Conservation (phyloP, 2,888 invertebrate genomes). For the Cantharis lateralis region DNA sequence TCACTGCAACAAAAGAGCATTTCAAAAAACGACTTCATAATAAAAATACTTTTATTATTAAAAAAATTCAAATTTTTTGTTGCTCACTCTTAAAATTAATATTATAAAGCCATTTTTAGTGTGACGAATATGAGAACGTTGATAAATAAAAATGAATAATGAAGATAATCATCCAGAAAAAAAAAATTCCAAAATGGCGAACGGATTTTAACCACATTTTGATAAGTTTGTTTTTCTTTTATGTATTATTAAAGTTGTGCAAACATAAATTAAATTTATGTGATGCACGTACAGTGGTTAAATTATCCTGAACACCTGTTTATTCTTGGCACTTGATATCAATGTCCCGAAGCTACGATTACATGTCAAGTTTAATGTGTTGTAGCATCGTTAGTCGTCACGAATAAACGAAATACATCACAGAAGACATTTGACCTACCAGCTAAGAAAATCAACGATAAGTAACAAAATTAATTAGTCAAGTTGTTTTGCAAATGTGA, state of each 20-base stretch:
- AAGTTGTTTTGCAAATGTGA: background rate
- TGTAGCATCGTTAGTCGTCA: conserved; percentile 26
- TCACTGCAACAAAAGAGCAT: background rate
- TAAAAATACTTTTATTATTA: background rate
- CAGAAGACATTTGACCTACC: conserved; percentile 28
- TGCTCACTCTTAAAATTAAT: background rate
- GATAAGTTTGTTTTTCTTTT: background rate
- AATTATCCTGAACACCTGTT: conserved; percentile 14
- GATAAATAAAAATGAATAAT: conserved; percentile 4
- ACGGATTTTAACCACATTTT: background rate
- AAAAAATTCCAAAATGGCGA: background rate
- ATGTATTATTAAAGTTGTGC: background rate
- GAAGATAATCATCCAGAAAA: background rate
- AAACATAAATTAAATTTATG: background rate
- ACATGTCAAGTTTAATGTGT: conserved; percentile 20
- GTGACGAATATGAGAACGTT: background rate
- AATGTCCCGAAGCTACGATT: conserved; percentile 19
- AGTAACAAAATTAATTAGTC: conserved; percentile 33
- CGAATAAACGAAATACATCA: conserved; percentile 37
- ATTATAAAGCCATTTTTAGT: background rate
- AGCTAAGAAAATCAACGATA: conserved; percentile 31
- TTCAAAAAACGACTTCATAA: background rate
- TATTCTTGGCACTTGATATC: conserved; percentile 24
- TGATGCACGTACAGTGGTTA: conserved; percentile 6
- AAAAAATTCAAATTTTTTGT: background rate